Percentiles rank a stretch among this genome's conserved stretches.
These are phyloP conservation scores for Dasyurus viverrinus DNA, from an alignment of 2,113 vertebrate genomes.

Conservation along the genomic window DNA sequence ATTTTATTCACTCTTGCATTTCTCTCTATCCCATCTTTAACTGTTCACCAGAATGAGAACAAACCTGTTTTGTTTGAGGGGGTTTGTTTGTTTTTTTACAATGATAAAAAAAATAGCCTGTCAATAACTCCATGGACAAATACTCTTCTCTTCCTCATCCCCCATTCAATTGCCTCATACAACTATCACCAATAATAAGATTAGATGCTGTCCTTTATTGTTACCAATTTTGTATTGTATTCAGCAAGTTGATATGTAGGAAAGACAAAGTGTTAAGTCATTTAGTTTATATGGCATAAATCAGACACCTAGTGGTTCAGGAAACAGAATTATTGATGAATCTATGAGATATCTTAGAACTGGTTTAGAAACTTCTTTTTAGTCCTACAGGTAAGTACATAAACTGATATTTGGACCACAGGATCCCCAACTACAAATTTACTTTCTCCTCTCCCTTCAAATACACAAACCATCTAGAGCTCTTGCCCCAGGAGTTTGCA, in stretches of 20 bases:
- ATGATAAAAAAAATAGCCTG: neutral
- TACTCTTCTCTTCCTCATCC: neutral
- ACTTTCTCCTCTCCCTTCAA: constrained; percentile 12
- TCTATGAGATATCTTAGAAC: neutral
- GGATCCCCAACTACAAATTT: constrained; percentile 10
- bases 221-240: neutral
- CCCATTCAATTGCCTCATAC: neutral
- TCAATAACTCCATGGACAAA: neutral
- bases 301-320: neutral
- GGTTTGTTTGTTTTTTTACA: no score
- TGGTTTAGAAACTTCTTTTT: neutral
- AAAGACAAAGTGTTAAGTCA: neutral
- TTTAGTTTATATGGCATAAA: neutral
- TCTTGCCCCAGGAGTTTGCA: neutral
- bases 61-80: neutral
- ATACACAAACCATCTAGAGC: constrained; percentile 12
- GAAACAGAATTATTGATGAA: neutral
- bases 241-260: neutral
- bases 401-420: neutral
- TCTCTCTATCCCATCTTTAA: neutral
- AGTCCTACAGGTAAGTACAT: neutral
- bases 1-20: neutral
- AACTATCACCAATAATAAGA: neutral
- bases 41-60: neutral
- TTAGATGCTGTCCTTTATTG: neutral